Evolutionary conservation across 64 coral and sea anemone species (phyloP), one percentile per base, ranked within the genome.

Genomic region (Stichodactyla helianthus): DNA sequence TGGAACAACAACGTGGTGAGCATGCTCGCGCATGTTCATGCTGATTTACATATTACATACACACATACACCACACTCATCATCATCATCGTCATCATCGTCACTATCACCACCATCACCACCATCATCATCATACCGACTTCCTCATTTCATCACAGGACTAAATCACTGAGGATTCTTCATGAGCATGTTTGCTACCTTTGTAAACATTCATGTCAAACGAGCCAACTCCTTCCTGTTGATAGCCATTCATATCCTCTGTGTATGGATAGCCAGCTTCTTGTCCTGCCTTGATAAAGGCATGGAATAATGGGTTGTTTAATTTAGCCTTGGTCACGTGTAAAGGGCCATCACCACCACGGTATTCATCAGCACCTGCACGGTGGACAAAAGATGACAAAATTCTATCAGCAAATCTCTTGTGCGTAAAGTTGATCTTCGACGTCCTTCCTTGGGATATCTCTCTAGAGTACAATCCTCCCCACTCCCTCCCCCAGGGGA

Each of bases 191-290:
- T 0, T 44, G 35, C 35, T 64, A 64, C 61, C 61, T 64, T 64
- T 13, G 5, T 64, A 4, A 4, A 64, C 5, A 64, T 1, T 64
- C 61, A 13, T 64, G 61, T 64, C 79, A 50, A 83, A 23, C 50
- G 20, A 53, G 10, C 52, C 82, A 83, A 83, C 3, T 14, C 82
- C 82, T 54, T 83, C 82, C 52, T 83, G 82, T 83, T 59, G 82
- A 6, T 83, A 83, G 50, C 82, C 82, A 83, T 83, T 83, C 82
- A 83, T 83, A 52, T 83, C 82, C 2, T 83, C 82, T 53, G 82
- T 83, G 52, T 13, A 53, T 0, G 82, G 82, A 83, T 83, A 83
- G 20, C 82, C 82, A 10, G 82, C 82, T 54, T 83, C 50, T n/a
- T 17, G 50, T 53, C 31, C 82, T 19, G 82, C 82, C 51, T 83